Percentiles rank a stretch among this genome's conserved stretches.
phyloP scores from a whole-genome alignment of 35 echinoderm and acorn worm species.

The Heliocidaris tuberculata region DNA sequence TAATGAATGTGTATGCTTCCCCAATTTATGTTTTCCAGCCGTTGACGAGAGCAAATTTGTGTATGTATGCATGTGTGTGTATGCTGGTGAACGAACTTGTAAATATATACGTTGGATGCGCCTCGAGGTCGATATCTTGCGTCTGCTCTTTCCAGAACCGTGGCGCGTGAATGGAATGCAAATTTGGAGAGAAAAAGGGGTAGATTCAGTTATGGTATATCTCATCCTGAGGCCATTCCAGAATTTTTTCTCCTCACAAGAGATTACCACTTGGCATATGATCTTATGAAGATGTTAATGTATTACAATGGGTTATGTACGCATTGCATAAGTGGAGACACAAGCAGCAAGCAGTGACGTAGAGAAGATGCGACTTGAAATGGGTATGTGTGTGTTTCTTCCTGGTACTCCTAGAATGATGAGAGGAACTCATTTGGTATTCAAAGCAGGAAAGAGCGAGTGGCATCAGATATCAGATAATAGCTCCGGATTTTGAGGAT shows the following conservation, averaged over 20 bases:
- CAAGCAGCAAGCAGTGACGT: not conserved
- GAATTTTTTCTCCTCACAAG: not conserved
- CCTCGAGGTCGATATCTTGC: not conserved
- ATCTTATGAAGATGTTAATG: conserved; percentile 12
- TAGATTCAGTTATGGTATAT: not conserved
- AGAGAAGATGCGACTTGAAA: not conserved
- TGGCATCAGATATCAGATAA: not conserved
- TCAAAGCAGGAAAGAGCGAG: not conserved
- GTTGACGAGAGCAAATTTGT: not conserved
- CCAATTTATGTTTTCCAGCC: not conserved
- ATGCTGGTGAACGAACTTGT: not conserved
- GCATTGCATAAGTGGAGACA: not conserved
- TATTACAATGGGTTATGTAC: not conserved
- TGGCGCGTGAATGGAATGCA: conserved; percentile 14
- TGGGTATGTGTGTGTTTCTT: not conserved
- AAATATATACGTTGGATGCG: conserved; percentile 1
- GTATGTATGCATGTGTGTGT: not conserved
- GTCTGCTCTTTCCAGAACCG: conserved; percentile 1
- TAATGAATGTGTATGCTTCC: not conserved
- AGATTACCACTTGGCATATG: not conserved
- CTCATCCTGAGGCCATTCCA: not conserved
- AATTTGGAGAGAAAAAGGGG: not conserved
- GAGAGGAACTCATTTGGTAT: not conserved
- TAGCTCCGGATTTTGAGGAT: not conserved
- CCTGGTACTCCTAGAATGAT: not conserved